Percentiles rank a stretch among this genome's conserved stretches.
Conservation (phyloP, 1,140 invertebrate genomes). For the Bombus pascuorum region DNA sequence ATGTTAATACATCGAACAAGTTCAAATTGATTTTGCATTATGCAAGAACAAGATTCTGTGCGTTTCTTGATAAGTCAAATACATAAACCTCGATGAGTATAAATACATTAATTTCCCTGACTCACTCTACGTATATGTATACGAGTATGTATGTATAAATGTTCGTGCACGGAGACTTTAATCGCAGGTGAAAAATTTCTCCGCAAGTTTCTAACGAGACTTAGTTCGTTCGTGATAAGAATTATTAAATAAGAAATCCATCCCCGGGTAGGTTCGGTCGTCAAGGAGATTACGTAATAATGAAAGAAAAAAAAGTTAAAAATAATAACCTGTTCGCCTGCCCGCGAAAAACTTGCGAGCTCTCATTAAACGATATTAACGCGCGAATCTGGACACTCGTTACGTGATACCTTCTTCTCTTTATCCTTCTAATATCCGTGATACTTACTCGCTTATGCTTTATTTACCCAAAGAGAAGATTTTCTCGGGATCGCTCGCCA, state of each 20-base stretch:
- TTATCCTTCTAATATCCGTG: neutral
- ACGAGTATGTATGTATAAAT: neutral
- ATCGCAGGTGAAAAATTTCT: neutral
- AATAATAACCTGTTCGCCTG: neutral
- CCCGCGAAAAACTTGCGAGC: neutral
- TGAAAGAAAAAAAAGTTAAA: neutral
- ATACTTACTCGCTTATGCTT: neutral
- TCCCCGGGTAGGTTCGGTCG: too few species aligned
- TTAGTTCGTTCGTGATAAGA: neutral
- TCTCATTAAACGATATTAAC: constrained; percentile 40
- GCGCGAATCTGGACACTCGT: neutral
- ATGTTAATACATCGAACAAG: neutral
- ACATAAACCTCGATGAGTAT: too few species aligned
- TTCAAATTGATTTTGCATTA: neutral
- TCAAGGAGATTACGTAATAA: constrained; percentile 16
- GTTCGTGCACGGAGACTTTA: neutral
- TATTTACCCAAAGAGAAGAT: neutral
- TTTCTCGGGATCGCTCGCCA: neutral
- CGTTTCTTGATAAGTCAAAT: too few species aligned
- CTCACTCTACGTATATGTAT: too few species aligned
- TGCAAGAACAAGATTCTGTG: too few species aligned
- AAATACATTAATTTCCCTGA: too few species aligned
- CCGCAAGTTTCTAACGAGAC: constrained; percentile 9
- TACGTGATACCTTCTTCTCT: neutral
- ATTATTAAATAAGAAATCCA: constrained; percentile 18